A percentile compares a stretch with the other conserved stretches of the same genome.
Conservation (phyloP, 2,797 vertebrate genomes). For the Takifugu ocellatus region DNA sequence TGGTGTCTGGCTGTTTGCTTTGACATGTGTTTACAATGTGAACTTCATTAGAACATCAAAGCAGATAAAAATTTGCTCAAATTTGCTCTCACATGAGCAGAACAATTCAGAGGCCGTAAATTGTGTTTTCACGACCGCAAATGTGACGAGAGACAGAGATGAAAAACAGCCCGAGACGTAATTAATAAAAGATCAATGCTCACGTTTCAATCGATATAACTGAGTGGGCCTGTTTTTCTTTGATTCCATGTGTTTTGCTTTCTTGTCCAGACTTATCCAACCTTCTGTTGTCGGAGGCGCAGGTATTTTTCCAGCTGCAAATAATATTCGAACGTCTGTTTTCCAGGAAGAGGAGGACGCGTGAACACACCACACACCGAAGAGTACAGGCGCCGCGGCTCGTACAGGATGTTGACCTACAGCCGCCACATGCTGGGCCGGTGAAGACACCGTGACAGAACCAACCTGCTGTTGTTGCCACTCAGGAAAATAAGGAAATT, state of each 20-base stretch:
- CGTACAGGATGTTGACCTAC: constrained; percentile 33
- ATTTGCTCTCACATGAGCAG: not conserved
- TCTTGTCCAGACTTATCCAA: too few species aligned
- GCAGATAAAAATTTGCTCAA: not conserved
- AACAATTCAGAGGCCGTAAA: not conserved
- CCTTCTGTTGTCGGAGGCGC: not conserved
- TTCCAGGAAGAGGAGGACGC: too few species aligned
- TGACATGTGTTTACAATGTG: not conserved
- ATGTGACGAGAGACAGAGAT: not conserved
- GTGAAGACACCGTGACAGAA: constrained; percentile 20
- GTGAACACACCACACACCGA: not conserved
- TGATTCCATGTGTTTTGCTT: too few species aligned
- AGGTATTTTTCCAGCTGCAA: constrained; percentile 44
- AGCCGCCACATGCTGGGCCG: constrained; percentile 41
- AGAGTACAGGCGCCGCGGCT: constrained; percentile 32
- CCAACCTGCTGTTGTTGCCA: constrained; percentile 11
- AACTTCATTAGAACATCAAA: not conserved
- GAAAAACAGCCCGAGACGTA: not conserved
- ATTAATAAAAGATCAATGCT: constrained; percentile 16
- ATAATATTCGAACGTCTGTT: constrained; percentile 6
- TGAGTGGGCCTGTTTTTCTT: not conserved
- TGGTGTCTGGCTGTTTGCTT: not conserved
- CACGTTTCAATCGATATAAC: constrained; percentile 8
- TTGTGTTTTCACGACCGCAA: too few species aligned
- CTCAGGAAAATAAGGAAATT: constrained; percentile 7